These are phyloP conservation scores for Oxycera nigricornis DNA, from an alignment of 2,888 invertebrate species.

Conservation along the genomic window DNA sequence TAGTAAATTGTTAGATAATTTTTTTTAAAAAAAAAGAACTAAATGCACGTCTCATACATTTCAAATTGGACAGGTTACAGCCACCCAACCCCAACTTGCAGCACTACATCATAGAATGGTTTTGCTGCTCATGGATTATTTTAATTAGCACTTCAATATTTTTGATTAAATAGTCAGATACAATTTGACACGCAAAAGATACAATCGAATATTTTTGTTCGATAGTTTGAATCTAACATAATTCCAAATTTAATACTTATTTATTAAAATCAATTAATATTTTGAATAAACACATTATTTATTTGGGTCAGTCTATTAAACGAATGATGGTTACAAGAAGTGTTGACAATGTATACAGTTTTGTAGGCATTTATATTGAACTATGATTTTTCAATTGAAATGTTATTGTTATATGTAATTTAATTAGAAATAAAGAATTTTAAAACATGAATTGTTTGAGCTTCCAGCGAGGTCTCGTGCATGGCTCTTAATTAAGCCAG, in stretches of 20 bases:
- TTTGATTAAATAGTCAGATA: too few relatives aligned
- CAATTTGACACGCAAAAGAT: conserved; percentile 1
- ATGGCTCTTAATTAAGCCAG: too few relatives aligned
- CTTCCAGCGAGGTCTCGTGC: too few relatives aligned
- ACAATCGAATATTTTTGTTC: not conserved
- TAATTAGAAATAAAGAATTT: conserved; percentile 11
- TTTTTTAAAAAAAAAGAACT: not conserved
- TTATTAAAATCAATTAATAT: not conserved
- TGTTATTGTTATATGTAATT: conserved; percentile 16
- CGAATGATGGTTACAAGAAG: not conserved
- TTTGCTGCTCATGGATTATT: too few relatives aligned
- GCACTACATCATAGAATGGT: not conserved
- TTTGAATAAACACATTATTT: not conserved
- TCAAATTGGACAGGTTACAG: not conserved
- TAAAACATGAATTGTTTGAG: too few relatives aligned
- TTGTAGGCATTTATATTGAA: not conserved
- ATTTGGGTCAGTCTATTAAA: not conserved
- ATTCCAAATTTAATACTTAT: too few relatives aligned
- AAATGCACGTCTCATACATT: not conserved
- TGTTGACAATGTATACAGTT: conserved; percentile 1
- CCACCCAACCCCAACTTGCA: not conserved
- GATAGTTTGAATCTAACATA: too few relatives aligned
- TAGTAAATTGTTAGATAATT: not conserved
- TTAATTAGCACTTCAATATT: too few relatives aligned
- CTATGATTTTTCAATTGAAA: not conserved